phyloP scores from a whole-genome alignment of 2,888 invertebrate species.

The Cremastinae sp. region DNA sequence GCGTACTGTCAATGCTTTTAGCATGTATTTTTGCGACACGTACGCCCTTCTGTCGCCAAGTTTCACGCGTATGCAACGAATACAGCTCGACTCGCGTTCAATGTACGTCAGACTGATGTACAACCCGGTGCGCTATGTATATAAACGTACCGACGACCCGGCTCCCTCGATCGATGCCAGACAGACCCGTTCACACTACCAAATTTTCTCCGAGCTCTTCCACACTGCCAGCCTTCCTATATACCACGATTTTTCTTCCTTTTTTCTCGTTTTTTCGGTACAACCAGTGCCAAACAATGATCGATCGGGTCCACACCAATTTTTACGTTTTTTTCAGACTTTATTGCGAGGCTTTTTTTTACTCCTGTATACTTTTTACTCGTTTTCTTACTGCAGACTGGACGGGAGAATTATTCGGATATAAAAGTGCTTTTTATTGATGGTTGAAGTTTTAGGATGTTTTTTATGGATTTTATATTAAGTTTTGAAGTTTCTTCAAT shows the following conservation, averaged over 20 bases:
- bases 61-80: too few species aligned
- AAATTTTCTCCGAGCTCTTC: constrained; percentile 69
- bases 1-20: neutral
- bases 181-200: constrained; percentile 79
- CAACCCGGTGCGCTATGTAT: neutral
- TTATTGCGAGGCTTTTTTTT: neutral
- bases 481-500: too few species aligned
- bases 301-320: neutral
- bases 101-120: too few species aligned
- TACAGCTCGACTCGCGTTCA: too few species aligned
- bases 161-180: constrained; percentile 79
- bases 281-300: too few species aligned
- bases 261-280: neutral
- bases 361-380: neutral
- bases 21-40: too few species aligned
- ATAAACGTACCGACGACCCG: constrained; percentile 55
- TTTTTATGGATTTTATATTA: too few species aligned
- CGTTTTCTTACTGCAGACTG: too few species aligned
- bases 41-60: neutral
- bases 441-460: too few species aligned
- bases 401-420: too few species aligned
- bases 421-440: too few species aligned
- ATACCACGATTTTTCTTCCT: neutral
- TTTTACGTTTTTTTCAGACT: constrained; percentile 37
- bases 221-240: neutral